phyloP scores from a whole-genome alignment of 2,888 invertebrate genomes.

The Protodeltote pygarga region DNA sequence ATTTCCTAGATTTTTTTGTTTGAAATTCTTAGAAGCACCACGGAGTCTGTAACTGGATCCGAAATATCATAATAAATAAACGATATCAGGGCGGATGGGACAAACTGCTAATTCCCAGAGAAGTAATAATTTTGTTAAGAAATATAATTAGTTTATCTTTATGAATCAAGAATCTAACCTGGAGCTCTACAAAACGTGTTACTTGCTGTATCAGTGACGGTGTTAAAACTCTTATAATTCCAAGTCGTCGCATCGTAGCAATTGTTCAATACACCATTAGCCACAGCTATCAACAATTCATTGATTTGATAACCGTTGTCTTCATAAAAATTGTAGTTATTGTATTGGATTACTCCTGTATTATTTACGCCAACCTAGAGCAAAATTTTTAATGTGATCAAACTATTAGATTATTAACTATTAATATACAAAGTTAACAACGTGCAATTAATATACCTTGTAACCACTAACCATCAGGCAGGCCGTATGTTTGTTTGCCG shows the following conservation, averaged over 20 bases:
- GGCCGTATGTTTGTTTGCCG: too few relatives aligned
- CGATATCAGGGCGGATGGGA: too few relatives aligned
- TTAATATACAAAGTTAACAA: too few relatives aligned
- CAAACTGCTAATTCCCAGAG: background rate
- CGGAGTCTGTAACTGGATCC: too few relatives aligned
- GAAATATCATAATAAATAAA: background rate
- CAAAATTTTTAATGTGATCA: too few relatives aligned
- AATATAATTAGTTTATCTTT: too few relatives aligned
- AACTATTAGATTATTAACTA: too few relatives aligned
- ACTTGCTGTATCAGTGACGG: conserved; percentile 63
- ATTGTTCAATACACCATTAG: conserved; percentile 48
- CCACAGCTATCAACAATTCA: conserved; percentile 49
- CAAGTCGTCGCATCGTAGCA: conserved; percentile 59
- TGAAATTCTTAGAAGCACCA: too few relatives aligned
- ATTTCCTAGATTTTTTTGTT: too few relatives aligned
- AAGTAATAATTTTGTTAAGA: background rate
- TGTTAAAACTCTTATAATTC: conserved; percentile 58
- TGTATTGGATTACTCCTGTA: conserved; percentile 80
- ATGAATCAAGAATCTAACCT: conserved; percentile 48
- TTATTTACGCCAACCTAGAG: conserved; percentile 57
- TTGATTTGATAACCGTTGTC: conserved; percentile 78
- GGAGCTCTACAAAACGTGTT: conserved; percentile 68
- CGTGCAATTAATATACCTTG: too few relatives aligned
- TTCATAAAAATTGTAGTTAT: conserved; percentile 78
- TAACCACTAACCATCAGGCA: too few relatives aligned